phyloP scores from a whole-genome alignment of 2,888 invertebrate species.

The Chrysolina americana region DNA sequence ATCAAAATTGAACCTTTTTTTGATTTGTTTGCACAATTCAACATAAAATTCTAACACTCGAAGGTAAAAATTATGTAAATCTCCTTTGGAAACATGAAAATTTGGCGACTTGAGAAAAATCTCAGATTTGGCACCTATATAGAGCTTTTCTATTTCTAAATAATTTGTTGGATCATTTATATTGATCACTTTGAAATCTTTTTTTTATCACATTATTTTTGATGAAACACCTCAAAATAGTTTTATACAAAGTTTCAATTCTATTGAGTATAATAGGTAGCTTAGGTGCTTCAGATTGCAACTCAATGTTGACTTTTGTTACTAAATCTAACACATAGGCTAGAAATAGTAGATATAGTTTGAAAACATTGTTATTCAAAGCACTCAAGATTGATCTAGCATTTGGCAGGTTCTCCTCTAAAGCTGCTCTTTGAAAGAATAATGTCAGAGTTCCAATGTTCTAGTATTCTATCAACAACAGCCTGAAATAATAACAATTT shows the following conservation, averaged over 20 bases:
- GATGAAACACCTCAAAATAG: conserved; percentile 26
- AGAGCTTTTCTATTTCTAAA: conserved; percentile 22
- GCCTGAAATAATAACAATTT: conserved; percentile 31
- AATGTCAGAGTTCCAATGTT: conserved; percentile 41
- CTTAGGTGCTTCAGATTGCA: conserved; percentile 22
- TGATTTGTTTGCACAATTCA: conserved; percentile 30
- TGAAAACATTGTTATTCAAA: conserved; percentile 32
- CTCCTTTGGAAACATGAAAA: conserved; percentile 15
- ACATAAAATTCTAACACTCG: conserved; percentile 33
- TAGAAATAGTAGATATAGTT: conserved; percentile 19
- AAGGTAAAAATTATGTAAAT: conserved; percentile 27
- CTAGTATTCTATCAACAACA: conserved; percentile 41
- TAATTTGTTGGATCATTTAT: conserved; percentile 21
- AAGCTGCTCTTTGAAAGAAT: conserved; percentile 40
- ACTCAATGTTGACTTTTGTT: conserved; percentile 28
- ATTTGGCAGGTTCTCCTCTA: conserved; percentile 40
- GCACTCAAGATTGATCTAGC: conserved; percentile 43
- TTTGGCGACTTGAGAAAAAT: conserved; percentile 8
- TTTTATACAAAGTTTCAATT: conserved; percentile 28
- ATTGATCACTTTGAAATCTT: conserved; percentile 1
- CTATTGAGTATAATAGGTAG: conserved; percentile 18
- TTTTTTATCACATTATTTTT: conserved; percentile 12
- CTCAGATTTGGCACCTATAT: conserved; percentile 30
- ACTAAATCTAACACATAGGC: conserved; percentile 26
- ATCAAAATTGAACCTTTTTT: conserved; percentile 31